Evolutionary conservation across 2,888 invertebrate species (phyloP).

Genomic region (Caenorhabditis sp.): DNA sequence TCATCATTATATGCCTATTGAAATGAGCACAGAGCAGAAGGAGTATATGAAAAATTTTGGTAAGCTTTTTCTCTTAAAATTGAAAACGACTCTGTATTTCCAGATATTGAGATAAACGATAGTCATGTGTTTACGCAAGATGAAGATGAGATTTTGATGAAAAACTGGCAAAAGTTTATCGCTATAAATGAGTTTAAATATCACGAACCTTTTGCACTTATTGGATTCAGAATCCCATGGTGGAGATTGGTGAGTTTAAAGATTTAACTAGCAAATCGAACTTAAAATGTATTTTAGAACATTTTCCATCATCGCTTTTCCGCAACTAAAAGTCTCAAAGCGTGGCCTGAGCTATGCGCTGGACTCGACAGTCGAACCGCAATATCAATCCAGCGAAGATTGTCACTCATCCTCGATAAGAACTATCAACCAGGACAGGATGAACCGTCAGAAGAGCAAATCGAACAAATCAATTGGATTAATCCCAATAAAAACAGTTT

Average conservation of each 20-base stretch:
- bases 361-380: not conserved
- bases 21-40: not conserved
- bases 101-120: not conserved
- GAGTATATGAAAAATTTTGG: not conserved
- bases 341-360: not conserved
- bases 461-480: not conserved
- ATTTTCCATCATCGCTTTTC: not conserved
- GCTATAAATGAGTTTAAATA: not conserved
- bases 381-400: not conserved
- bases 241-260: not conserved
- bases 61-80: not conserved
- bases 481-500: too few species aligned
- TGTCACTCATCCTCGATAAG: constrained; percentile 5
- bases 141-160: not conserved
- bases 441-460: not conserved
- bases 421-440: not conserved
- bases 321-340: not conserved
- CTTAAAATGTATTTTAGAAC: not conserved
- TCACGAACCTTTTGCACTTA: not conserved
- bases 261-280: not conserved
- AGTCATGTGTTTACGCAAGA: not conserved
- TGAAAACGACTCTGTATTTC: not conserved
- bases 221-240: not conserved
- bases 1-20: not conserved
- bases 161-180: constrained; percentile 1